Conservation (phyloP, 2,113 vertebrate species). For the Galeopterus variegatus region DNA sequence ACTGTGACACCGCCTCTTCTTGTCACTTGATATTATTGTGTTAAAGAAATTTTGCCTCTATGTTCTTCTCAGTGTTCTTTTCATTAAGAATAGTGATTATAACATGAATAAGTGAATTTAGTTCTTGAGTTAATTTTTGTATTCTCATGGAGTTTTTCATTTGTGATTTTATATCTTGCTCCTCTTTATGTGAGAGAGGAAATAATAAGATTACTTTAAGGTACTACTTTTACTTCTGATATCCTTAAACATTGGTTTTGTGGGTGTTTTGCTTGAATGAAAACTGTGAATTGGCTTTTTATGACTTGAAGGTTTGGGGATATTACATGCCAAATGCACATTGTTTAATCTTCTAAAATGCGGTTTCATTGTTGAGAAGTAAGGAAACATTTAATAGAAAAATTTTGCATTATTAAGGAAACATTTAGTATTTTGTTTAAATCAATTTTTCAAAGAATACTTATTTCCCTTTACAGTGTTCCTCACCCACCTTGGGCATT, state of each 20-base stretch:
- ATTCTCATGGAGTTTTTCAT: constrained; percentile 48
- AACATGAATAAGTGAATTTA: not conserved
- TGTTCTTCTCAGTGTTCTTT: constrained; percentile 25
- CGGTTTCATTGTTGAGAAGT: not conserved
- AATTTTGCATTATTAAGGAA: constrained; percentile 43
- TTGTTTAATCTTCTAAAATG: not conserved
- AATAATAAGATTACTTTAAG: constrained; percentile 50
- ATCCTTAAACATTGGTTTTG: not conserved
- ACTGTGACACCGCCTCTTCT: not conserved
- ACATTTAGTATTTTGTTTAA: constrained; percentile 57
- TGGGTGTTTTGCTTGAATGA: constrained; percentile 55
- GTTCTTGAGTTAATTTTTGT: constrained; percentile 7
- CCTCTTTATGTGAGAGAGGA: not conserved
- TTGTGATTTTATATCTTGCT: constrained; percentile 48
- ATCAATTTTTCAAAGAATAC: constrained; percentile 16
- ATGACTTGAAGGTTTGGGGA: not conserved
- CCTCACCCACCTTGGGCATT: not conserved
- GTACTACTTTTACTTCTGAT: constrained; percentile 35
- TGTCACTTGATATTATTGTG: not conserved
- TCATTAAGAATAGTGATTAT: constrained; percentile 52
- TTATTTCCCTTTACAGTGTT: constrained; percentile 21
- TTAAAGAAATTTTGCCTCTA: constrained; percentile 30
- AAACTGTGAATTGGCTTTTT: constrained; percentile 52
- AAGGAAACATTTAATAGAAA: constrained; percentile 8
- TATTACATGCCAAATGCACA: constrained; percentile 8